phyloP scores from a whole-genome alignment of 2,888 invertebrate species.

The Ennomos quercinarius region DNA sequence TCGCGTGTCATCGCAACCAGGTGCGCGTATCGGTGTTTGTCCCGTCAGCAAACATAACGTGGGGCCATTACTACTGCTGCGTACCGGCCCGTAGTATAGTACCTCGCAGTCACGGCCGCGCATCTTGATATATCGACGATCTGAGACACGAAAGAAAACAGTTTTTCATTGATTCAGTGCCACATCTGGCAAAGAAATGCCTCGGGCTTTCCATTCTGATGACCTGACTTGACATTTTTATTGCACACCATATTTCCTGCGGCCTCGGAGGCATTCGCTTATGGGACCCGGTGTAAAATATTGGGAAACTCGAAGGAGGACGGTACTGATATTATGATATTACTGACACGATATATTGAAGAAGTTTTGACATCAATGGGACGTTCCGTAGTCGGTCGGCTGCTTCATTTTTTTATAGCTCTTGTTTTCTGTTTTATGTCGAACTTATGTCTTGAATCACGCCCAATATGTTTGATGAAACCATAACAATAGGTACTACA shows the following conservation, averaged over 20 bases:
- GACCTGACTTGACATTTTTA: conserved; percentile 86
- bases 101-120: conserved; percentile 45
- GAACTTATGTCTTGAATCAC: conserved; percentile 39
- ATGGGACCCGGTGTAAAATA: conserved; percentile 75
- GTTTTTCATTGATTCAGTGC: conserved; percentile 84
- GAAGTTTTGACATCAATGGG: conserved; percentile 62
- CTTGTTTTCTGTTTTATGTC: conserved; percentile 54
- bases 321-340: conserved; percentile 75
- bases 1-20: conserved; percentile 65
- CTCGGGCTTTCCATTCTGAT: conserved; percentile 82
- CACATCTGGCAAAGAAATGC: conserved; percentile 84
- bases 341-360: conserved; percentile 69
- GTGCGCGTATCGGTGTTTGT: conserved; percentile 71
- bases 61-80: conserved; percentile 61
- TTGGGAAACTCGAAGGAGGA: conserved; percentile 74
- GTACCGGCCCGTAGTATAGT: conserved; percentile 27
- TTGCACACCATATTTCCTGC: conserved; percentile 78
- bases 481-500: conserved; percentile 7
- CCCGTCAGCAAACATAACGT: conserved; percentile 71
- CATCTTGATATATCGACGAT: conserved; percentile 74
- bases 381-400: conserved; percentile 38
- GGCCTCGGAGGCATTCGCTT: conserved; percentile 79
- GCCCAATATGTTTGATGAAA: conserved; percentile 28
- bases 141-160: conserved; percentile 80
- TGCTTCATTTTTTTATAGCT: conserved; percentile 53